Base-by-base conservation (phyloP, 2,797 vertebrate species). In the Holocentrus rufus region DNA sequence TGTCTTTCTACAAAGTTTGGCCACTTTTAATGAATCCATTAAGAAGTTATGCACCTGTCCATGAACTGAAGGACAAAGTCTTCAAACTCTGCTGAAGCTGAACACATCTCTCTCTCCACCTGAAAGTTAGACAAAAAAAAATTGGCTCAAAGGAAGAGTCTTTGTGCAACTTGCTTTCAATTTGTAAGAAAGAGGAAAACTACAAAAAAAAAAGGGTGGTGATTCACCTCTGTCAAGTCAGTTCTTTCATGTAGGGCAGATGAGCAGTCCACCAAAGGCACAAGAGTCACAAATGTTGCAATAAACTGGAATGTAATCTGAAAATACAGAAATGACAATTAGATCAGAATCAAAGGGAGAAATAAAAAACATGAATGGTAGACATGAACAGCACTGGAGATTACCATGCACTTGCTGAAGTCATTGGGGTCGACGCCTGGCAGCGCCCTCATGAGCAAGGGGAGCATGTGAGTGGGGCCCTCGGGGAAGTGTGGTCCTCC, bases 261-360 rank as follows among this genome's bases (percentile, higher is more conserved):
- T 39, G 98, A 99, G 87, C 98, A 99, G 87, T 99, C 98, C 85
- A 99, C 96, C 96, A 99, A 97, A 96, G 98, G 98, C 95, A 99
- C 96, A 87, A 99, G 95, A 88, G 98, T 98, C 88, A 96, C 96
- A 95, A 98, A 99, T 1, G 98, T 99, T 89, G 97, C 97, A 90
- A 99, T 98, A 90, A 99, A 99, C 74, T 99, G 97, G 95, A 99
- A 99, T 92, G 98, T 99, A 90, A 99, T 98, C 98, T 99, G 90
- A 67, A 69, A 61, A 18, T 23, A 84, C 0, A 72, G 6, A 1
- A 44, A 42, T 13, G 2, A 65, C 5, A 36, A 34, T 85, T 36
- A 17, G 1, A 22, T 77, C 11, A 10, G 4, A 54, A 50, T 36
- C 11, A 49, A 27, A 20, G 54, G 17, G 17, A 27, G 5, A 42